Base-by-base conservation (phyloP, 2,888 invertebrate species). In the Argyresthia albistria region DNA sequence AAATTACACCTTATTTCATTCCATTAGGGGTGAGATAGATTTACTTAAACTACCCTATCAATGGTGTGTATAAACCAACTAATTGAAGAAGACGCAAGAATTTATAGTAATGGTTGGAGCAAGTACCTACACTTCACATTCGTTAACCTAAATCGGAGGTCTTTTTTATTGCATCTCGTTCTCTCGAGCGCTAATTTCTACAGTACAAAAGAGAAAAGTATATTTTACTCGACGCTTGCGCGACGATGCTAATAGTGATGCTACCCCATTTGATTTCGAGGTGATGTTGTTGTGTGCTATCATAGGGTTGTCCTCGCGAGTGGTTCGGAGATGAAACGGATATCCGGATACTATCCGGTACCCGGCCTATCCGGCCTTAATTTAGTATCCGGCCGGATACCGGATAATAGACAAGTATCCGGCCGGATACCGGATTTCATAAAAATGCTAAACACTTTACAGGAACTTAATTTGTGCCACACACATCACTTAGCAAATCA, bases 181-280 rank as follows among this genome's bases (percentile, higher is more conserved):
- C 25, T 35, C 16, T 16, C 12, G 3, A 12, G n/a, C 25, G 25
- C 6, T 2, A 15, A n/a, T 11, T 3, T 7, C 10, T 7, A 7
- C 1, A n/a, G 8, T 36, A 12, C 1, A 25, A 50, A 50, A 7
- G 35, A 50, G 50, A 43, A 42, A 62, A 56, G 58, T 54, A 58
- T 62, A 50, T 25, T 65, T 62, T 61, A 58, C 59, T 59, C 57
- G 63, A 67, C 67, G 67, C 67, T 60, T 66, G 67, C 68, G 68
- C 67, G 63, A 60, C 36, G 35, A 59, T 55, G 25, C 25, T 25
- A n/a, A n/a, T n/a, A n/a, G n/a, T n/a, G n/a, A n/a, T n/a, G n/a
- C n/a, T n/a, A n/a, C n/a, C n/a, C 25, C 25, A 25, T 25, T 25
- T 4, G 54, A 60, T 57, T 58, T 56, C 59, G 59, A 59, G 58